These are phyloP conservation scores for Tolmerus cingulatus DNA, from an alignment of 2,888 invertebrate species.

Conservation along the genomic window DNA sequence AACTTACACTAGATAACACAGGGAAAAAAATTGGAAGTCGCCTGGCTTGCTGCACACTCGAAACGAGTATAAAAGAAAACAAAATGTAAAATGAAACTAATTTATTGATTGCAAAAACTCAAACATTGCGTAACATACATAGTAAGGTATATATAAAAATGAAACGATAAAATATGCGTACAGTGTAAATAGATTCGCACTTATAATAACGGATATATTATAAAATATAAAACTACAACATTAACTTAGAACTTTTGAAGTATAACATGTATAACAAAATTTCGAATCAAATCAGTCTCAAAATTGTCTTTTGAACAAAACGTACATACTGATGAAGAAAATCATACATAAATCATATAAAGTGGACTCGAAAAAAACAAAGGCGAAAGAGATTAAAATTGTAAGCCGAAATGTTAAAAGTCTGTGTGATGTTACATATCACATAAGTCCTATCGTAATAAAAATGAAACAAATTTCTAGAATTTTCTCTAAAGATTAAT, in stretches of 20 bases:
- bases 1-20: background rate
- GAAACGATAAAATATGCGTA: slow-evolving; percentile 20
- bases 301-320: slow-evolving; percentile 31
- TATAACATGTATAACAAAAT: slow-evolving; percentile 25
- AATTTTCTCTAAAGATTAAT: background rate
- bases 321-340: background rate
- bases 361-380: background rate
- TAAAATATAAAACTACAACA: slow-evolving; percentile 26
- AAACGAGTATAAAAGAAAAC: slow-evolving; percentile 43
- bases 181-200: slow-evolving; percentile 24
- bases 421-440: background rate
- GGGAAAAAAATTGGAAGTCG: background rate
- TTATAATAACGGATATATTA: slow-evolving; percentile 17
- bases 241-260: slow-evolving; percentile 17
- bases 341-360: slow-evolving; percentile 1
- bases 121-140: slow-evolving; percentile 55
- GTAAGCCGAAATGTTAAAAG: background rate
- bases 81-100: slow-evolving; percentile 54
- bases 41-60: background rate
- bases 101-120: slow-evolving; percentile 58
- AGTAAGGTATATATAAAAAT: slow-evolving; percentile 14
- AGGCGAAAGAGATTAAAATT: background rate
- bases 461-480: background rate
- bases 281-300: slow-evolving; percentile 40
- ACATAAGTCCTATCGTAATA: background rate